Percentiles rank a stretch among this genome's conserved stretches.
These are phyloP conservation scores for Melanotaenia trifasciata DNA, from an alignment of 2,797 vertebrate genomes.

Conservation along the genomic window DNA sequence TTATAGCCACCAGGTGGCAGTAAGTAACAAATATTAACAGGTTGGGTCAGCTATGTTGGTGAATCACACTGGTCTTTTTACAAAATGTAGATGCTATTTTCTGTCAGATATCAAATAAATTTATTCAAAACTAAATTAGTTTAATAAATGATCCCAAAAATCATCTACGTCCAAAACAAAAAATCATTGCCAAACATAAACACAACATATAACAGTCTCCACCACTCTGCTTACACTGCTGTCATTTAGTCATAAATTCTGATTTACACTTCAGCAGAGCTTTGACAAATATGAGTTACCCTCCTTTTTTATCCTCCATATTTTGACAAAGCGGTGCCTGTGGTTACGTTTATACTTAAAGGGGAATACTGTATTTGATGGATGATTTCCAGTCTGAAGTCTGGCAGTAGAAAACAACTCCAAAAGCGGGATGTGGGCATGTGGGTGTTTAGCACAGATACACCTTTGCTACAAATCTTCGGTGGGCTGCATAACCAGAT, in stretches of 20 bases:
- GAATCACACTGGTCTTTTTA: background rate
- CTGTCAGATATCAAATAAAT: conserved; percentile 8
- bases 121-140: conserved; percentile 16
- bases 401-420: conserved; percentile 71
- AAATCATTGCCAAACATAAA: background rate
- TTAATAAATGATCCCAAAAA: conserved; percentile 1
- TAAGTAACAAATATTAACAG: conserved; percentile 53
- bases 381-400: conserved; percentile 72
- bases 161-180: background rate
- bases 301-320: conserved; percentile 44
- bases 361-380: conserved; percentile 68
- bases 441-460: conserved; percentile 49
- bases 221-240: conserved; percentile 21
- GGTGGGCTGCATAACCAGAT: conserved; percentile 14
- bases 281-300: conserved; percentile 41
- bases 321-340: conserved; percentile 63
- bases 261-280: conserved; percentile 59
- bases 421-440: conserved; percentile 51
- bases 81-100: background rate
- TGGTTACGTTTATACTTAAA: conserved; percentile 66
- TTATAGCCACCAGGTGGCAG: conserved; percentile 78
- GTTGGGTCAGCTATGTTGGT: background rate
- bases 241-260: conserved; percentile 32
- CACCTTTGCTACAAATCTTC: conserved; percentile 32
- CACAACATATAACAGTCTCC: conserved; percentile 11